Conservation (phyloP, 2,888 invertebrate genomes). For the Ornithoptera alexandrae region DNA sequence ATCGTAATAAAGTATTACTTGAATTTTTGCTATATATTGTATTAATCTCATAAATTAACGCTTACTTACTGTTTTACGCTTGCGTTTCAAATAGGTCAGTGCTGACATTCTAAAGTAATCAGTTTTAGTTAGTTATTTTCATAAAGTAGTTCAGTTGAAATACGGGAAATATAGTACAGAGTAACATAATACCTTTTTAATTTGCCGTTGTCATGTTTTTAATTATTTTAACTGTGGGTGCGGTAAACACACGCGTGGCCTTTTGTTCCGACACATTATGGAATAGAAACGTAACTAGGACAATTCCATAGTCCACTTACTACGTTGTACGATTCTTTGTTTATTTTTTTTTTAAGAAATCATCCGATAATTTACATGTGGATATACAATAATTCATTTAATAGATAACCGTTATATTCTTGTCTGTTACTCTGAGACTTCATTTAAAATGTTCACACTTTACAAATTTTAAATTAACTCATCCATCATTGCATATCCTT, state of each 20-base stretch:
- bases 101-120: background rate
- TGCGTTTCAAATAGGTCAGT: background rate
- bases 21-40: background rate
- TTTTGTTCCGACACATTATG: constrained; percentile 50
- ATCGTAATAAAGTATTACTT: background rate
- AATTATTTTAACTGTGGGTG: constrained; percentile 70
- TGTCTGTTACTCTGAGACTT: too few species aligned
- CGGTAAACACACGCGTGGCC: constrained; percentile 53
- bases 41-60: background rate
- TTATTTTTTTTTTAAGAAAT: too few species aligned
- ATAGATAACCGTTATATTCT: too few species aligned
- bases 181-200: constrained; percentile 36
- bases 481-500: too few species aligned
- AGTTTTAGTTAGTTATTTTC: background rate
- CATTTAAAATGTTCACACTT: too few species aligned
- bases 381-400: too few species aligned
- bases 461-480: too few species aligned
- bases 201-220: constrained; percentile 72
- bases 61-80: background rate
- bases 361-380: too few species aligned
- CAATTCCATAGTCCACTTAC: background rate
- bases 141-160: background rate
- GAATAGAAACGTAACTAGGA: constrained; percentile 43
- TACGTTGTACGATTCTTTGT: too few species aligned
- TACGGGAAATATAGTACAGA: background rate